phyloP scores from a whole-genome alignment of 2,888 invertebrate species.

The Campoplex nolae region DNA sequence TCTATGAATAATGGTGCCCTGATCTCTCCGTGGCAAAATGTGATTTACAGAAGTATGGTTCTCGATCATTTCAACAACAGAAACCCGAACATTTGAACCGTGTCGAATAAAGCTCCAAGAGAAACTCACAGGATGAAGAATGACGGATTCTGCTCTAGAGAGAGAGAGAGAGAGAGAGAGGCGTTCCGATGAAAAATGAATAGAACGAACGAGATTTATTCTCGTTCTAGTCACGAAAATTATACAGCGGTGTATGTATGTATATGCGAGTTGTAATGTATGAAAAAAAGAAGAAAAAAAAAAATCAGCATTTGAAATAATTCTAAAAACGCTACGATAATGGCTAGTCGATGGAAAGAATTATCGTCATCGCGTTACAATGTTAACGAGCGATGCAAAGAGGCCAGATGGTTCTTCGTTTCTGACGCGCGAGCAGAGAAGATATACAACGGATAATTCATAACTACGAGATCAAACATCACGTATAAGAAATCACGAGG shows the following conservation, averaged over 20 bases:
- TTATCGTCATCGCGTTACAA: not conserved
- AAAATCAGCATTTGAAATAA: not conserved
- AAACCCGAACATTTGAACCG: constrained; percentile 2
- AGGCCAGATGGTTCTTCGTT: not conserved
- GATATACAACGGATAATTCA: constrained; percentile 5
- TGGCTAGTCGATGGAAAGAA: not conserved
- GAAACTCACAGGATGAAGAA: constrained; percentile 4
- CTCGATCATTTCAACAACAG: constrained; percentile 44
- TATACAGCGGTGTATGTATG: not conserved
- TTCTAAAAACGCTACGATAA: no score
- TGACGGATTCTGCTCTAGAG: constrained; percentile 5
- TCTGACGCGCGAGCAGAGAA: not conserved
- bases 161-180: not conserved
- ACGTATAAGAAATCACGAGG: constrained; percentile 38
- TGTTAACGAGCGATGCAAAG: not conserved
- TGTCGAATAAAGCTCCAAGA: constrained; percentile 1
- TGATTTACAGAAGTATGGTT: constrained; percentile 22
- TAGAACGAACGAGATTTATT: constrained; percentile 45
- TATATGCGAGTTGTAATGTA: not conserved
- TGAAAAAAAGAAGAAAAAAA: no score
- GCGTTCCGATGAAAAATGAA: constrained; percentile 38
- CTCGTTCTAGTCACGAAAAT: constrained; percentile 36
- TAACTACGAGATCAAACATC: constrained; percentile 20
- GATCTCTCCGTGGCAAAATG: not conserved
- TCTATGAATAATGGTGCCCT: not conserved